Conservation (phyloP, 2,888 invertebrate species). For the Drosophila emarginata region DNA sequence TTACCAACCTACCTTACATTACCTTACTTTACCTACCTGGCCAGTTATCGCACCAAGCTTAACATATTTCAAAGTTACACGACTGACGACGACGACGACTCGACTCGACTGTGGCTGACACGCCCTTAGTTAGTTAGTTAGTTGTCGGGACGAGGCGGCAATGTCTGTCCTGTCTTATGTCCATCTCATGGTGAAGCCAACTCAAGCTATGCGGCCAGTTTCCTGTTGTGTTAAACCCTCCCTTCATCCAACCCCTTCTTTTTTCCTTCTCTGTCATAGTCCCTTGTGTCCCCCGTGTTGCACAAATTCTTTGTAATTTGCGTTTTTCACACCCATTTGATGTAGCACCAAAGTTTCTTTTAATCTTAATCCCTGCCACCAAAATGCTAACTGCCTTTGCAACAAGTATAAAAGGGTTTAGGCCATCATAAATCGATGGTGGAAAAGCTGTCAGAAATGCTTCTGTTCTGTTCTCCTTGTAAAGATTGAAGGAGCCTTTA, state of each 20-base stretch:
- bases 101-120: constrained; percentile 56
- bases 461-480: neutral
- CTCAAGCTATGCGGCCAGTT: constrained; percentile 67
- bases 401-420: constrained; percentile 31
- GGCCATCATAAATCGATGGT: constrained; percentile 69
- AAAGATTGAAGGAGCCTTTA: too few species aligned
- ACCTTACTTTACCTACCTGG: constrained; percentile 60
- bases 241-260: neutral
- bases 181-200: constrained; percentile 39
- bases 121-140: constrained; percentile 73
- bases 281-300: constrained; percentile 19
- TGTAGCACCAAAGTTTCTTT: constrained; percentile 63
- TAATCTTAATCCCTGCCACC: constrained; percentile 78
- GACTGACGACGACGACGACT: constrained; percentile 60
- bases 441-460: constrained; percentile 13
- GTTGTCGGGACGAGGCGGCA: constrained; percentile 5
- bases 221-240: constrained; percentile 51
- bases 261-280: neutral
- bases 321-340: constrained; percentile 77
- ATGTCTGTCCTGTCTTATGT: constrained; percentile 36
- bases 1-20: constrained; percentile 37
- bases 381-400: constrained; percentile 68
- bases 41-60: constrained; percentile 72
- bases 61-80: constrained; percentile 77
- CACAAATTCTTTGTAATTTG: constrained; percentile 74